Base-by-base conservation (phyloP, 2,113 vertebrate species). In the Himantopus leucocephalus region DNA sequence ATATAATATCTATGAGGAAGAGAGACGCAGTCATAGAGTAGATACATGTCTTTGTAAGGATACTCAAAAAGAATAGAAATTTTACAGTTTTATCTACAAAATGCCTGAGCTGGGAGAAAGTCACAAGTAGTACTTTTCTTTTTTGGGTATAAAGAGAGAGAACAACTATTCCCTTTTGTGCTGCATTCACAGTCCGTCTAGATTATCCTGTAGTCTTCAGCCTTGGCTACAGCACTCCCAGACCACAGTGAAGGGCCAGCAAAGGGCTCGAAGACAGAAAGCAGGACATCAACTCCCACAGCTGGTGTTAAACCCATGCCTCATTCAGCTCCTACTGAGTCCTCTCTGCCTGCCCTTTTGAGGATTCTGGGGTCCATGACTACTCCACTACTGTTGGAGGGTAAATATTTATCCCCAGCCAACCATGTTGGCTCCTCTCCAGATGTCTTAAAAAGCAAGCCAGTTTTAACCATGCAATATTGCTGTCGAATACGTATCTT, bases 81-180 rank as follows among this genome's bases (percentile, higher is more conserved):
- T 79, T 90, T 82, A 34, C 20, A 45, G 34, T n/a, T 72, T 67
- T 79, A 78, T 35, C 77, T 90, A 43, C 23, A 81, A 72, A 95
- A 85, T 12, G 9, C 11, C 56, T 56, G 35, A 75, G 30, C 27
- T 53, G 53, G 32, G 12, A 24, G 17, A 78, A 94, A 85, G 48
- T 63, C 22, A 18, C 62, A 72, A 85, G 48, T 8, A 76, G 53
- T 90, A n/a, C 13, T 91, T 67, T 63, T 75, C 17, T 55, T 53
- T 52, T 53, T 32, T 6, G 12, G 12, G 13, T 37, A 13, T 30
- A 34, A 81, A 64, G 34, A 68, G 10, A 45, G 30, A 92, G n/a
- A 93, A 87, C 21, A 85, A 68, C 4, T 37, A 45, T 41, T 68
- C 16, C 4, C 2, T 82, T 85, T 45, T 79, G 30, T 73, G 34